These are phyloP conservation scores for Smittia sp. DNA, from an alignment of 2,888 invertebrate species.

Conservation along the genomic window DNA sequence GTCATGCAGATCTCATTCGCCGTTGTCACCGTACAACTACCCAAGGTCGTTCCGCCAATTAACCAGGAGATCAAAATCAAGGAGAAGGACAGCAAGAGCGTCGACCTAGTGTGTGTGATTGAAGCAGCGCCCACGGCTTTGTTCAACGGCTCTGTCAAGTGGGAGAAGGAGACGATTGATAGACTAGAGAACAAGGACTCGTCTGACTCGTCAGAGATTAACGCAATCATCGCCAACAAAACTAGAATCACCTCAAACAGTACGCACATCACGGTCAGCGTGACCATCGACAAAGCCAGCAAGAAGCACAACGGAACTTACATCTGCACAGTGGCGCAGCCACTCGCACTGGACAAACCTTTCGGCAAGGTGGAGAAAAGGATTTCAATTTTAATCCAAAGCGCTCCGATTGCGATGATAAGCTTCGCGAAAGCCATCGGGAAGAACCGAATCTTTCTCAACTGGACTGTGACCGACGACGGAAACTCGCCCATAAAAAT, in stretches of 20 bases:
- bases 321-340: slow-evolving; percentile 55
- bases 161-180: slow-evolving; percentile 59
- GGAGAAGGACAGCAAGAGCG: slow-evolving; percentile 56
- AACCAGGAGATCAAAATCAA: slow-evolving; percentile 56
- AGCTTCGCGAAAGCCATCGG: slow-evolving; percentile 74
- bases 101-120: slow-evolving; percentile 58
- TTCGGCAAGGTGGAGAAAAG: slow-evolving; percentile 51
- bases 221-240: slow-evolving; percentile 48
- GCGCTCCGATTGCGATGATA: slow-evolving; percentile 68
- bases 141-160: slow-evolving; percentile 50
- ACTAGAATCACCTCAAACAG: slow-evolving; percentile 54
- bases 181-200: slow-evolving; percentile 33
- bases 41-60: slow-evolving; percentile 53
- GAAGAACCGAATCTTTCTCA: slow-evolving; percentile 70
- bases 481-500: slow-evolving; percentile 67
- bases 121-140: slow-evolving; percentile 60
- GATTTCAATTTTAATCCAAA: slow-evolving; percentile 61
- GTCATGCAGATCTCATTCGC: slow-evolving; percentile 49
- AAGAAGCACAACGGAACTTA: slow-evolving; percentile 75
- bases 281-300: slow-evolving; percentile 59
- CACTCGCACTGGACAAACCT: slow-evolving; percentile 46
- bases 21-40: slow-evolving; percentile 54
- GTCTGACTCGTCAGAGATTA: slow-evolving; percentile 7
- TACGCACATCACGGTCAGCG: slow-evolving; percentile 60
- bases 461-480: slow-evolving; percentile 72